Base-by-base conservation (phyloP, 2,888 invertebrate species). In the Trichacis sp. region DNA sequence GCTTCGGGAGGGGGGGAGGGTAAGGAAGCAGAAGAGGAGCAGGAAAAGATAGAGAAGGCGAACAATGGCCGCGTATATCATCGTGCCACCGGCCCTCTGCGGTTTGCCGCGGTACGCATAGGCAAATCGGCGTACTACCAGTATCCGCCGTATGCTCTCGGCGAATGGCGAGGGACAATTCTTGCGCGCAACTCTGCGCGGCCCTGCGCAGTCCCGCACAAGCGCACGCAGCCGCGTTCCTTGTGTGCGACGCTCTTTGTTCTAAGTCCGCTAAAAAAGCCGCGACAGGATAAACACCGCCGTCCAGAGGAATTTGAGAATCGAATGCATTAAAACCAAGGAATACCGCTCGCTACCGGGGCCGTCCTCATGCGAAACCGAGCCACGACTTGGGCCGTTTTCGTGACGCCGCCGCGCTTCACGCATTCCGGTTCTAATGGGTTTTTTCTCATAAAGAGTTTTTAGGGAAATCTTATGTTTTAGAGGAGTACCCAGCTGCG, bases 41-140 rank as follows among this genome's bases (percentile, higher is more conserved):
- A 68, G 71, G 63, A 66, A 68, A 67, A 67, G 67, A 68, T 64
- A 69, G 69, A 60, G 62, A 71, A 68, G 52, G 64, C 62, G 73
- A 81, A 83, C 82, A 82, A 82, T 82, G 81, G 82, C 74, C 81
- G 78, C 81, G 81, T 83, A 82, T 83, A 82, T 83, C 82, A 82
- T 82, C 82, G 76, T 77, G 83, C 77, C 76, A 75, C 76, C 76
- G 74, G 78, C 69, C n/a, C n/a, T n/a, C n/a, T n/a, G n/a, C n/a
- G n/a, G n/a, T n/a, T 75, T 77, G 78, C 78, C 71, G 77, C 75
- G 71, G 78, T 77, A 80, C 78, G 81, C 82, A 82, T 81, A 82
- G 82, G 81, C 82, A 82, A 82, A 82, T 82, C 81, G 77, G 79
- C 73, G 73, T 54, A 59, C 62, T 67, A 64, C 64, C 57, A 64